These are phyloP conservation scores for Lordiphosa clarofinis DNA, from an alignment of 1,140 invertebrate species.

Conservation along the genomic window DNA sequence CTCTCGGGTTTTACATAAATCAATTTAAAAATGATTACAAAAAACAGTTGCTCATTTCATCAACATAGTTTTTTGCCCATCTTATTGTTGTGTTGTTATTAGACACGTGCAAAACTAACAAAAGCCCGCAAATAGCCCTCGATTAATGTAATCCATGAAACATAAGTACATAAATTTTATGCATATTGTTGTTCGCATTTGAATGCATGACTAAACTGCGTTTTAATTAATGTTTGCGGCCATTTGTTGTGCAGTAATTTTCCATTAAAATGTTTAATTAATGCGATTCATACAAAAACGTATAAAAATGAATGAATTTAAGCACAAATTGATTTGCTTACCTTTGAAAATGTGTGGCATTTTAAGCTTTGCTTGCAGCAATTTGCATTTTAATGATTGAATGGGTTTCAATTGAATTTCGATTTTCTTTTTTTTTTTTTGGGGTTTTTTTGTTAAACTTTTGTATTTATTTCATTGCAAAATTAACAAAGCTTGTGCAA, in stretches of 20 bases:
- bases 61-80: too few relatives aligned
- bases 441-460: conserved; percentile 5
- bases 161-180: conserved; percentile 40
- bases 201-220: conserved; percentile 44
- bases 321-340: conserved; percentile 60
- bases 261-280: conserved; percentile 67
- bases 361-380: conserved; percentile 14
- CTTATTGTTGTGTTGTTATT: too few relatives aligned
- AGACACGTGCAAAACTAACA: too few relatives aligned
- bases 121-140: too few relatives aligned
- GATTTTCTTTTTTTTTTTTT: conserved; percentile 20
- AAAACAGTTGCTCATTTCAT: too few relatives aligned
- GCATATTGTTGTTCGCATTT: conserved; percentile 38
- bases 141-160: conserved; percentile 34
- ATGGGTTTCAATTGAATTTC: conserved; percentile 67
- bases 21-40: too few relatives aligned
- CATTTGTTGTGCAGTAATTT: conserved; percentile 50
- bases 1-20: too few relatives aligned
- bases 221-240: conserved; percentile 51
- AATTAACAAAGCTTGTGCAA: conserved; percentile 62
- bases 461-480: conserved; percentile 25
- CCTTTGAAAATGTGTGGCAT: conserved; percentile 11
- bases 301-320: conserved; percentile 58
- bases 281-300: conserved; percentile 43
- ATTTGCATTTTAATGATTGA: conserved; percentile 71